A percentile compares a stretch with the other conserved stretches of the same genome.
Conservation (phyloP, 2,113 vertebrate genomes). For the Aviceda subcristata region DNA sequence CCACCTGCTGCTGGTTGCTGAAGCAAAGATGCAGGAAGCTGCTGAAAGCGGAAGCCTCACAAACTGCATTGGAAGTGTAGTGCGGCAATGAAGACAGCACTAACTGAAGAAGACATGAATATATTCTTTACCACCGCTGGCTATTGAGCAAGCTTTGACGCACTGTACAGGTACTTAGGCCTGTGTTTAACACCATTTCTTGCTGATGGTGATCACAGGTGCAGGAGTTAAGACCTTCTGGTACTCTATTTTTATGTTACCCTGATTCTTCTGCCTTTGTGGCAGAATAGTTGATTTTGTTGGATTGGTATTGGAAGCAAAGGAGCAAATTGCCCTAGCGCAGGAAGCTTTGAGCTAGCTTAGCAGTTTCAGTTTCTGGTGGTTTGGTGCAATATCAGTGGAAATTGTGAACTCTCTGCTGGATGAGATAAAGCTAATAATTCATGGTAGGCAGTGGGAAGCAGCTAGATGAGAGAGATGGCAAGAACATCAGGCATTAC, state of each 20-base stretch:
- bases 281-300: not conserved
- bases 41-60: not conserved
- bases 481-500: not conserved
- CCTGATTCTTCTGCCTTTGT: not conserved
- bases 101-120: not conserved
- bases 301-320: not conserved
- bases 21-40: not conserved
- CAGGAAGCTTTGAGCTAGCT: not conserved
- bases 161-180: not conserved
- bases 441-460: not conserved
- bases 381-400: not conserved
- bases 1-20: constrained; percentile 12
- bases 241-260: not conserved
- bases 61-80: not conserved
- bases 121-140: not conserved
- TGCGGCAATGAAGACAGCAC: not conserved
- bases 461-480: not conserved
- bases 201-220: not conserved
- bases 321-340: not conserved
- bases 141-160: not conserved
- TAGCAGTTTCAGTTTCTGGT: not conserved
- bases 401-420: not conserved
- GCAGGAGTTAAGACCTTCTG: not conserved
- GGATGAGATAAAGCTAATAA: not conserved
- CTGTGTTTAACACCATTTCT: not conserved